A percentile compares a stretch with the other conserved stretches of the same genome.
Conservation (phyloP, 2,113 vertebrate genomes). For the Microcebus lehilahytsara region DNA sequence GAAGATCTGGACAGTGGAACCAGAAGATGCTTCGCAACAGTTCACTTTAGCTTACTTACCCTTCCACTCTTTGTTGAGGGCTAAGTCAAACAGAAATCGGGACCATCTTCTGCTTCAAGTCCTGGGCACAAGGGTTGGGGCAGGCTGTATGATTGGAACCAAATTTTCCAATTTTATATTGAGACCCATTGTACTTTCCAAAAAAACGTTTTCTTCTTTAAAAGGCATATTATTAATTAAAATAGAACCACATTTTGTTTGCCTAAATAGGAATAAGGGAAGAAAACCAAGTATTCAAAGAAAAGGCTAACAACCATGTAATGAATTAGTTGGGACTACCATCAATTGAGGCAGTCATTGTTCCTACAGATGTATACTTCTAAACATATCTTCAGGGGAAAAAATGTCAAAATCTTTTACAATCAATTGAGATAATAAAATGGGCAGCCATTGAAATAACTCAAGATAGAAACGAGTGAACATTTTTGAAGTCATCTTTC, state of each 20-base stretch:
- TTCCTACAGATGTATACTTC: not conserved
- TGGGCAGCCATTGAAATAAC: not conserved
- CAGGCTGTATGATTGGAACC: not conserved
- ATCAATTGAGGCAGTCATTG: not conserved
- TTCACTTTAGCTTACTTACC: not conserved
- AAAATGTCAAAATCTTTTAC: not conserved
- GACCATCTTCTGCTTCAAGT: not conserved
- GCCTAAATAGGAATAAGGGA: not conserved
- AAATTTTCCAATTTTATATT: not conserved
- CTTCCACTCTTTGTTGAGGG: not conserved
- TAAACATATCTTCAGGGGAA: not conserved
- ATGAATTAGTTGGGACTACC: not conserved
- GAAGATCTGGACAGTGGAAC: not conserved
- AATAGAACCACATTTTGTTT: not conserved
- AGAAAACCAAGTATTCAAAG: not conserved
- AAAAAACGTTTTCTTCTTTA: not conserved
- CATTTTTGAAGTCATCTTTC: conserved; percentile 45
- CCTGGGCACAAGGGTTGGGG: not conserved
- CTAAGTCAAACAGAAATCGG: not conserved
- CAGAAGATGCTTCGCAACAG: not conserved
- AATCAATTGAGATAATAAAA: not conserved
- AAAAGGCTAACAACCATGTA: not conserved
- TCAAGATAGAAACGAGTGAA: not conserved
- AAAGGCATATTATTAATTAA: not conserved
- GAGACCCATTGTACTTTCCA: not conserved